phyloP scores from a whole-genome alignment of 2,797 vertebrate species.

The Cynopterus sphinx region DNA sequence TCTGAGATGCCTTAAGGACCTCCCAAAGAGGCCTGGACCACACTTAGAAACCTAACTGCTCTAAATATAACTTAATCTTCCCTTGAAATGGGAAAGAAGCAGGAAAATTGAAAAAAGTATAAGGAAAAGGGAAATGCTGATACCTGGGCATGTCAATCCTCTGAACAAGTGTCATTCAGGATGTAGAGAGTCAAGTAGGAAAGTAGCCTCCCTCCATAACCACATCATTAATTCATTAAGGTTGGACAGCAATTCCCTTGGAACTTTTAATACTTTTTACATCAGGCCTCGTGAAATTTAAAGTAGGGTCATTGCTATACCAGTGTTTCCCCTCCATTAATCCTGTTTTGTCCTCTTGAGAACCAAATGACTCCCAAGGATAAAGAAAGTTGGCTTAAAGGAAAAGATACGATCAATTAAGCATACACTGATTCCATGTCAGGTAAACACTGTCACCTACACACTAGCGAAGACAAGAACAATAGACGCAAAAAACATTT shows the following conservation, averaged over 20 bases:
- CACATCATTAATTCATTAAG: not conserved
- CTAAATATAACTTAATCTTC: not conserved
- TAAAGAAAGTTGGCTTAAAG: conserved; percentile 8
- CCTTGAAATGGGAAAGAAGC: not conserved
- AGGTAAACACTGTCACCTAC: not conserved
- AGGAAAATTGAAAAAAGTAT: not conserved
- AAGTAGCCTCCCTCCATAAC: not conserved
- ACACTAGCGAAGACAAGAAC: not conserved
- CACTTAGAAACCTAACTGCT: not conserved
- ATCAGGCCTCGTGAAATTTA: not conserved
- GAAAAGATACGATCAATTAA: not conserved
- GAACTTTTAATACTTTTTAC: not conserved
- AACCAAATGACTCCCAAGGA: not conserved
- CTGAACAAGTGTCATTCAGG: not conserved
- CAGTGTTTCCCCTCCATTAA: not conserved
- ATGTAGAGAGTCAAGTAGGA: not conserved
- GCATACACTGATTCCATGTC: not conserved
- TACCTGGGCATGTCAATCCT: not conserved
- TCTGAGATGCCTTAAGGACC: not conserved
- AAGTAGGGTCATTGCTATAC: not conserved
- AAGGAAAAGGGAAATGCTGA: not conserved
- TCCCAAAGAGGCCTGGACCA: not conserved
- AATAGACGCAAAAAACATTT: not conserved
- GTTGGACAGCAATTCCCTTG: not conserved
- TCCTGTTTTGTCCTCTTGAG: not conserved